Percentiles rank a stretch among this genome's conserved stretches.
phyloP scores from a whole-genome alignment of 1,140 invertebrate species.

The Trichonephila inaurata region DNA sequence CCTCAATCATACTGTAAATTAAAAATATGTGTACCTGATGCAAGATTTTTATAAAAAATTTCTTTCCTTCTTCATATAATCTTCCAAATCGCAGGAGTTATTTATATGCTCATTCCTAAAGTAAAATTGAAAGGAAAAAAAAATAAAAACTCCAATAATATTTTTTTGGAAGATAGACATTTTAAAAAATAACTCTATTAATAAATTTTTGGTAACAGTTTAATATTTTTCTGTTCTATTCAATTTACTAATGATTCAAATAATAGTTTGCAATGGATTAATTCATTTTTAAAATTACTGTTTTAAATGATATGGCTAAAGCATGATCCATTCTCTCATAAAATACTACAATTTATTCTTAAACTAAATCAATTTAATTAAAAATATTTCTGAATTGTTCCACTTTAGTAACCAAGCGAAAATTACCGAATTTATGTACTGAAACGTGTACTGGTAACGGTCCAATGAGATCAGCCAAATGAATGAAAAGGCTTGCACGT shows the following conservation, averaged over 20 bases:
- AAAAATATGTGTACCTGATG: conserved; percentile 60
- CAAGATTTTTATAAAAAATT: conserved; percentile 45
- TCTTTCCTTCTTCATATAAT: neutral
- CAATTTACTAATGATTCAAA: too few species aligned
- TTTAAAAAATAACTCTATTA: too few species aligned
- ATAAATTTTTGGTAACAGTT: too few species aligned
- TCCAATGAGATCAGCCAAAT: conserved; percentile 33
- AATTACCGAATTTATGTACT: neutral
- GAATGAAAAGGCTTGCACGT: conserved; percentile 40
- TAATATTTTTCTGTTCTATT: too few species aligned
- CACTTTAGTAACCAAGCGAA: conserved; percentile 50
- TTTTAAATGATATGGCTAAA: too few species aligned
- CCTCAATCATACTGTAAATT: conserved; percentile 47
- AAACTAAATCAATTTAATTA: neutral
- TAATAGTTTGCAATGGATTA: too few species aligned
- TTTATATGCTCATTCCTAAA: neutral
- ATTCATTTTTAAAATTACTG: too few species aligned
- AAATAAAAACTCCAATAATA: neutral
- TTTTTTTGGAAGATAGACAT: neutral
- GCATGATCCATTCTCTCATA: neutral
- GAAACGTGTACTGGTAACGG: conserved; percentile 48
- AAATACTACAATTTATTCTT: neutral
- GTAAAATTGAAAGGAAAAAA: too few species aligned
- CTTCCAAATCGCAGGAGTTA: neutral
- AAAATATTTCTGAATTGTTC: neutral